These are phyloP conservation scores for Phenganax marumi DNA, from an alignment of 92 coral and sea anemone genomes.

Conservation along the genomic window DNA sequence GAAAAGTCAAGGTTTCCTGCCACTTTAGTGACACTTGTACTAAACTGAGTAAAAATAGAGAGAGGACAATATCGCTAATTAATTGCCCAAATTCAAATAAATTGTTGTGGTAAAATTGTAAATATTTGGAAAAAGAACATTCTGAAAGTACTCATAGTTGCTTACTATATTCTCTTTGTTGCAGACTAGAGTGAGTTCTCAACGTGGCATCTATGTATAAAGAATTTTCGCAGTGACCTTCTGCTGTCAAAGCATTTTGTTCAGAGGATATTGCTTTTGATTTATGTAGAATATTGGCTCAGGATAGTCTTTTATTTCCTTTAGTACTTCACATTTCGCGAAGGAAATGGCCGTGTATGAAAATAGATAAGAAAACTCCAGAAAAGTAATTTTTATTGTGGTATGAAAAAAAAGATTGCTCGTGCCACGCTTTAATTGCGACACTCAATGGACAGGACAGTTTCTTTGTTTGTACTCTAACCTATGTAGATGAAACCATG, in stretches of 20 bases:
- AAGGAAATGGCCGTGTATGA: background rate
- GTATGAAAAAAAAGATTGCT: no score
- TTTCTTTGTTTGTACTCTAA: background rate
- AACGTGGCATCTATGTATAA: background rate
- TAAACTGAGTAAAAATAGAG: background rate
- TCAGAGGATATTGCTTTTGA: background rate
- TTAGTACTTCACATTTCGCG: background rate
- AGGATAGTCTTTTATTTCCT: background rate
- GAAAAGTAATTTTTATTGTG: background rate
- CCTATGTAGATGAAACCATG: background rate
- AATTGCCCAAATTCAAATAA: constrained; percentile 14
- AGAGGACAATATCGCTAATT: constrained; percentile 5
- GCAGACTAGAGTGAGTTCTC: background rate
- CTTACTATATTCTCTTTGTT: background rate
- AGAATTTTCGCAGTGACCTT: background rate
- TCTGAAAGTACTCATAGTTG: background rate
- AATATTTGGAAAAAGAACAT: constrained; percentile 5
- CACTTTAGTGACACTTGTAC: background rate
- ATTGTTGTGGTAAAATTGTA: constrained; percentile 6
- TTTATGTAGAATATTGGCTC: constrained; percentile 10
- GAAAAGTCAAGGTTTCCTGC: constrained; percentile 8
- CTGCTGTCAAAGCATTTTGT: background rate
- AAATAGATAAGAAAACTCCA: background rate
- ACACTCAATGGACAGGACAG: background rate
- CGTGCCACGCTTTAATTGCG: no score